A percentile compares a stretch with the other conserved stretches of the same genome.
phyloP scores from a whole-genome alignment of 2,113 vertebrate species.

The Triplophysa dalaica region DNA sequence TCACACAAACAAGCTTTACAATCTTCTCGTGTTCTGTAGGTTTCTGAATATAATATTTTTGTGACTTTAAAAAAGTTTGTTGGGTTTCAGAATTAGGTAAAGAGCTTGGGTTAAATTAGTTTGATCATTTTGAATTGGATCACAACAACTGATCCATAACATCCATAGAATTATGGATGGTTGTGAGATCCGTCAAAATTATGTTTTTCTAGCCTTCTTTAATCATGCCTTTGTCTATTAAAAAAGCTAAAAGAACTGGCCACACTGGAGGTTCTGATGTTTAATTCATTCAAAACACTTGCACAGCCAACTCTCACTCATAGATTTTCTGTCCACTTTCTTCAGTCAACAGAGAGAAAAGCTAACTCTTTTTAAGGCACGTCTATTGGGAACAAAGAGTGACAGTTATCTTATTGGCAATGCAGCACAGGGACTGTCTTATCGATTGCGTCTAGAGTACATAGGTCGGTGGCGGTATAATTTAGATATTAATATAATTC shows the following conservation, averaged over 20 bases:
- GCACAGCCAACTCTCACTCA: background rate
- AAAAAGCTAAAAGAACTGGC: too few species aligned
- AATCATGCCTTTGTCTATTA: too few species aligned
- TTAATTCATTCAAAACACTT: background rate
- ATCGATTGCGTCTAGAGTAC: conserved; percentile 22
- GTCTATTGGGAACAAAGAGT: background rate
- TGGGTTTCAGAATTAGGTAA: background rate
- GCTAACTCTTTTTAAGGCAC: background rate
- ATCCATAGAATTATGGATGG: too few species aligned
- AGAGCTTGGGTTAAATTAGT: background rate
- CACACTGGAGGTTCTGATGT: too few species aligned
- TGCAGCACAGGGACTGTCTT: background rate
- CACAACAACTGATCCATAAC: too few species aligned
- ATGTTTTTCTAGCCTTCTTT: too few species aligned
- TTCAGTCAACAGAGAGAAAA: background rate
- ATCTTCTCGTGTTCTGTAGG: background rate
- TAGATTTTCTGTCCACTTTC: background rate
- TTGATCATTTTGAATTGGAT: too few species aligned
- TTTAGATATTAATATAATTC: background rate
- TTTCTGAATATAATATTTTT: background rate
- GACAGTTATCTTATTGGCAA: conserved; percentile 19
- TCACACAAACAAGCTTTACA: background rate
- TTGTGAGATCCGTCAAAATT: too few species aligned
- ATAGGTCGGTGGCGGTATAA: conserved; percentile 1
- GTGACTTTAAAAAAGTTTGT: background rate